These are phyloP conservation scores for Teinopalpus imperialis DNA, from an alignment of 2,888 invertebrate species.

Conservation along the genomic window DNA sequence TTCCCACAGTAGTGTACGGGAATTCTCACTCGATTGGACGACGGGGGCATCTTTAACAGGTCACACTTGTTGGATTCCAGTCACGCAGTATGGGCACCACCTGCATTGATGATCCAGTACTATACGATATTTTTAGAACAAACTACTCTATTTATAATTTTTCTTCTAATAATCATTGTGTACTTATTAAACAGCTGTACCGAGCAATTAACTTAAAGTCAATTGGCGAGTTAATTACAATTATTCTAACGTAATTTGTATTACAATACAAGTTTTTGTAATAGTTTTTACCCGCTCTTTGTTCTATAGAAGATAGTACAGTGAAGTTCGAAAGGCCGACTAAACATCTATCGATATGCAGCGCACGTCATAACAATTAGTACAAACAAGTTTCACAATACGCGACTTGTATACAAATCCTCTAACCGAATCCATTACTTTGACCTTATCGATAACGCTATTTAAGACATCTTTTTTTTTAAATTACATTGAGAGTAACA, in stretches of 20 bases:
- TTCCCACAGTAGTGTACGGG: slow-evolving; percentile 20
- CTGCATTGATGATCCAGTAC: slow-evolving; percentile 65
- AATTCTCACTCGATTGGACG: slow-evolving; percentile 14
- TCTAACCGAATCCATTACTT: slow-evolving; percentile 38
- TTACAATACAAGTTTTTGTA: not conserved
- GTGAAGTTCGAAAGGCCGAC: slow-evolving; percentile 41
- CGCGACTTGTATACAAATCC: slow-evolving; percentile 49
- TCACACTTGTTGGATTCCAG: slow-evolving; percentile 62
- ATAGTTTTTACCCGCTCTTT: slow-evolving; percentile 1
- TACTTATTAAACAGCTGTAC: slow-evolving; percentile 7
- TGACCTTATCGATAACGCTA: slow-evolving; percentile 41
- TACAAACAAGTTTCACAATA: slow-evolving; percentile 56
- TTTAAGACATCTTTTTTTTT: too few species aligned
- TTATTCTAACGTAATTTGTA: too few species aligned
- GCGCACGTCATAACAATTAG: slow-evolving; percentile 56
- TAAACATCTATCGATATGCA: slow-evolving; percentile 43
- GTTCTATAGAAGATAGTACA: slow-evolving; percentile 8
- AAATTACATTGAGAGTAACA: too few species aligned
- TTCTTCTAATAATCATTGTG: slow-evolving; percentile 15
- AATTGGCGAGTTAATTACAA: too few species aligned
- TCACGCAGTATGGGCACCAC: slow-evolving; percentile 65
- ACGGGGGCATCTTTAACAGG: slow-evolving; percentile 44
- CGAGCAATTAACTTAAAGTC: slow-evolving; percentile 7
- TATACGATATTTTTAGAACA: slow-evolving; percentile 28
- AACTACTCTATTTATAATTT: slow-evolving; percentile 22